Evolutionary conservation across 35 echinoderm and acorn worm species (phyloP).

Genomic region (Amphiura filiformis): DNA sequence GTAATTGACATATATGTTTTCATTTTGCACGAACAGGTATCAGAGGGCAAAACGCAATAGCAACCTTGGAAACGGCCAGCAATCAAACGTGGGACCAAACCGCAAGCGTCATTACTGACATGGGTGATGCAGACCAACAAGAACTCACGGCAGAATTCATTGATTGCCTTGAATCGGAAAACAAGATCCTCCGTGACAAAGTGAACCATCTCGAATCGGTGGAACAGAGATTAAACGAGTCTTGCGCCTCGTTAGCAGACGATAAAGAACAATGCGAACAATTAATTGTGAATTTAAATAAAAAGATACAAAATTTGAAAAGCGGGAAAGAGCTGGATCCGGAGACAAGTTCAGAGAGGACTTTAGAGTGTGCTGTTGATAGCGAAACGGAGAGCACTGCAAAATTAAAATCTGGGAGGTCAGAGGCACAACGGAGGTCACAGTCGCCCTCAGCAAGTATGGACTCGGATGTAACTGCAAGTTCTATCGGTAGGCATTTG

Average conservation of each 20-base stretch:
- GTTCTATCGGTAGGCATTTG: background rate
- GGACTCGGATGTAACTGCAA: slow-evolving; percentile 31
- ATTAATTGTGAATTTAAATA: slow-evolving; percentile 67
- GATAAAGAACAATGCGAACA: slow-evolving; percentile 75
- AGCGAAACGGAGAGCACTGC: slow-evolving; percentile 56
- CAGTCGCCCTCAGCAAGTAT: slow-evolving; percentile 39
- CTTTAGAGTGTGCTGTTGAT: slow-evolving; percentile 29
- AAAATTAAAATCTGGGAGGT: background rate
- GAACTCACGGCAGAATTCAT: slow-evolving; percentile 69
- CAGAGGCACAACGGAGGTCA: background rate
- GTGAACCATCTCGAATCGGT: slow-evolving; percentile 57
- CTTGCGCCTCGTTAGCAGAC: slow-evolving; percentile 43
- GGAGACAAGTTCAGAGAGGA: slow-evolving; percentile 40
- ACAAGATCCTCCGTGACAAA: slow-evolving; percentile 49
- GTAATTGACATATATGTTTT: too few species aligned
- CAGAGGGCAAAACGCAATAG: slow-evolving; percentile 73
- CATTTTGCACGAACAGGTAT: too few species aligned
- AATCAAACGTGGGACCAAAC: slow-evolving; percentile 58
- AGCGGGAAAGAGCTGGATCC: slow-evolving; percentile 5
- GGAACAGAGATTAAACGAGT: slow-evolving; percentile 46
- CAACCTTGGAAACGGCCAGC: slow-evolving; percentile 59
- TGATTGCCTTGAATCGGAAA: slow-evolving; percentile 57
- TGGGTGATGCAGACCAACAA: slow-evolving; percentile 56
- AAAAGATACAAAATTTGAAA: slow-evolving; percentile 46
- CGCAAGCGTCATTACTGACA: slow-evolving; percentile 51